phyloP scores from a whole-genome alignment of 2,888 invertebrate genomes.

The Amiota mariae region DNA sequence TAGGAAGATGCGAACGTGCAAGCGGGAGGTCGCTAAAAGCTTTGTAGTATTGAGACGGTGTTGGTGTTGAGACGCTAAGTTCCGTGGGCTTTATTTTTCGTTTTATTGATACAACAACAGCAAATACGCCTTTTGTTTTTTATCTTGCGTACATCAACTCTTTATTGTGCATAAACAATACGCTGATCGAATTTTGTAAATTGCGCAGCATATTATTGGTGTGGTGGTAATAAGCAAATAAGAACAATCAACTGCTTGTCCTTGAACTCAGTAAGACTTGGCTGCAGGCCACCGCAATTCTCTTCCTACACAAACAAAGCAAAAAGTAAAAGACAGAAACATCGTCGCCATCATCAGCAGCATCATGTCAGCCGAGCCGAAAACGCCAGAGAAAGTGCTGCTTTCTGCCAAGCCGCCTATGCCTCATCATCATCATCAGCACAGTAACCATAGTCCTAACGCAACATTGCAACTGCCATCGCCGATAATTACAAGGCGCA shows the following conservation, averaged over 20 bases:
- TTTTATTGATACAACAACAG: background rate
- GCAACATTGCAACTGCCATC: slow-evolving; percentile 79
- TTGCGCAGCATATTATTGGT: background rate
- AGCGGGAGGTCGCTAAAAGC: too few species aligned
- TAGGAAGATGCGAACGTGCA: too few species aligned
- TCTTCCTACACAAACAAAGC: background rate
- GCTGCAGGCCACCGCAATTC: slow-evolving; percentile 49
- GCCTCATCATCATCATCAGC: slow-evolving; percentile 53
- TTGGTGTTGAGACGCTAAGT: too few species aligned
- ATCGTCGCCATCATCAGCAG: slow-evolving; percentile 21
- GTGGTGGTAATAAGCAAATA: slow-evolving; percentile 31
- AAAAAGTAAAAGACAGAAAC: slow-evolving; percentile 16
- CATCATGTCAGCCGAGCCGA: slow-evolving; percentile 67
- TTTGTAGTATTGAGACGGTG: too few species aligned
- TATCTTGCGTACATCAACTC: background rate
- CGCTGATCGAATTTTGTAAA: slow-evolving; percentile 7
- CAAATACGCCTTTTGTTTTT: background rate
- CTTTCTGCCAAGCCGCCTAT: slow-evolving; percentile 65
- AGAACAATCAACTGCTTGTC: slow-evolving; percentile 37
- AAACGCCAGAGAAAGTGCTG: slow-evolving; percentile 64
- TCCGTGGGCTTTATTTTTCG: background rate
- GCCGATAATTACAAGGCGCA: slow-evolving; percentile 86
- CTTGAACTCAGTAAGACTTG: slow-evolving; percentile 60
- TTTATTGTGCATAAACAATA: background rate
- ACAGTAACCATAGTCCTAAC: slow-evolving; percentile 64